Base-by-base conservation (phyloP, 2,888 invertebrate species). In the Amblyjoppa fuscipennis region DNA sequence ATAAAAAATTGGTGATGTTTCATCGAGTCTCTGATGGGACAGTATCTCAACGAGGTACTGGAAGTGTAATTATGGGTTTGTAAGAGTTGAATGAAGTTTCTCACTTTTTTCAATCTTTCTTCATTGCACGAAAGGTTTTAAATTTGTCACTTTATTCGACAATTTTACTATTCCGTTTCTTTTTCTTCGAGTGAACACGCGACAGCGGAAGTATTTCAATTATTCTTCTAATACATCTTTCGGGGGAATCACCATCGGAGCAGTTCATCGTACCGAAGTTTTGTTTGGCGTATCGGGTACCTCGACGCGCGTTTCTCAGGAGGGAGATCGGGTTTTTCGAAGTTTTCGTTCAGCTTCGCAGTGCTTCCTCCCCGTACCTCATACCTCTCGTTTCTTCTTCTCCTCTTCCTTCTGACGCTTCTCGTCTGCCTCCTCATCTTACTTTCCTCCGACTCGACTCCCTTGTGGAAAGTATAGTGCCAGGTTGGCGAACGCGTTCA, bases 401-500 rank as follows among this genome's bases (percentile, higher is more conserved):
- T 68, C 64, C 51, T 38, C 73, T 34, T 64, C 66, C 68, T 28
- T 78, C 80, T 20, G 41, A 31, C 45, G 38, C 69, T 75, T 76
- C 79, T 79, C 84, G 86, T 84, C 80, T 84, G 70, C 80, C 78
- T 84, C 70, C 75, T 81, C 86, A 74, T 86, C 83, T 86, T 69
- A 76, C 82, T 76, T 80, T 80, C 70, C 66, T 59, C 59, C 56
- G 68, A 61, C 70, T 61, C 69, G 41, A 73, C 70, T 66, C 25
- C 25, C 51, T 31, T 59, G 68, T 83, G 53, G 31, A 81, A 81
- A 83, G 75, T 84, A 78, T 88, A 89, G 89, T 83, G 77, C 86
- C 84, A 87, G 86, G 85, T 75, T 77, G 86, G 87, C 86, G 86
- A 87, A 87, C 87, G 86, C 87, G 87, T 87, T 86, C 88, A 87